These are phyloP conservation scores for Schizotus pectinicornis DNA, from an alignment of 2,888 invertebrate genomes.

Conservation along the genomic window DNA sequence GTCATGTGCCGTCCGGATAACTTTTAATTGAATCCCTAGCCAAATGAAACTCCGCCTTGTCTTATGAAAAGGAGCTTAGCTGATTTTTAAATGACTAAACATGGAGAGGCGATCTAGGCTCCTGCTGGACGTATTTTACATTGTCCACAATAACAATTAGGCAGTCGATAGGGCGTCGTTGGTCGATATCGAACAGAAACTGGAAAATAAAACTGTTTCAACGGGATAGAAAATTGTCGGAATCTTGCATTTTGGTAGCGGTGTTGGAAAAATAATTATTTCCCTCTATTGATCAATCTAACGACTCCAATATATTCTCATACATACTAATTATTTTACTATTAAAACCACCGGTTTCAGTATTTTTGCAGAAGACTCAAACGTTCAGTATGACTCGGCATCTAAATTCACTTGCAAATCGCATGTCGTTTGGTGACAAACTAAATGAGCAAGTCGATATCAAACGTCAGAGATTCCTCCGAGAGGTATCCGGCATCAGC, in stretches of 20 bases:
- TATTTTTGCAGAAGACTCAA: slow-evolving; percentile 1
- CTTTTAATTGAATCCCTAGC: slow-evolving; percentile 31
- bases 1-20: slow-evolving; percentile 18
- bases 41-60: slow-evolving; percentile 1
- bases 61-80: slow-evolving; percentile 20
- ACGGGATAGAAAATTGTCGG: slow-evolving; percentile 28
- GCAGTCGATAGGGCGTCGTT: slow-evolving; percentile 26
- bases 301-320: too few species aligned
- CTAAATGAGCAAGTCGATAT: slow-evolving; percentile 43
- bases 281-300: too few species aligned
- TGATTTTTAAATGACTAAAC: slow-evolving; percentile 34
- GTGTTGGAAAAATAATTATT: too few species aligned
- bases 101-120: slow-evolving; percentile 14
- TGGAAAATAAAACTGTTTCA: slow-evolving; percentile 30
- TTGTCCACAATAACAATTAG: slow-evolving; percentile 35
- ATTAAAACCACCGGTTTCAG: neutral
- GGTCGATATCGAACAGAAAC: slow-evolving; percentile 29
- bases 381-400: slow-evolving; percentile 13
- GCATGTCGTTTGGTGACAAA: slow-evolving; percentile 35
- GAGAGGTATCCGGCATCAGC: slow-evolving; percentile 22
- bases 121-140: slow-evolving; percentile 24
- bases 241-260: neutral
- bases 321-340: too few species aligned
- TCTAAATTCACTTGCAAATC: slow-evolving; percentile 28
- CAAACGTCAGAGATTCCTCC: slow-evolving; percentile 35